Base-by-base conservation (phyloP, 2,888 invertebrate genomes). In the Ornithoptera alexandrae region DNA sequence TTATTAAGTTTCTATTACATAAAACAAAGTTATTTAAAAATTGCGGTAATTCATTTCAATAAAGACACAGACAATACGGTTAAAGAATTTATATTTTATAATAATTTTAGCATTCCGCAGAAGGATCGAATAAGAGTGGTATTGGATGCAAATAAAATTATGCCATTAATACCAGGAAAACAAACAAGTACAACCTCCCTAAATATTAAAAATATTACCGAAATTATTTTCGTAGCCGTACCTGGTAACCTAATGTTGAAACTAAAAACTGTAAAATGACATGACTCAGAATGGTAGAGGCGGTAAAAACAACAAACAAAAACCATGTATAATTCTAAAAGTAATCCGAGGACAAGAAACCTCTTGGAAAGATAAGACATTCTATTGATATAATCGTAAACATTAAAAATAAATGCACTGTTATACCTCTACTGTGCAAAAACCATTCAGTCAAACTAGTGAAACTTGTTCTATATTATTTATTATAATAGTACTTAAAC, bases 301-400 rank as follows among this genome's bases (percentile, higher is more conserved):
- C 22, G 20, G 57, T 10, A 22, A 22, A 7, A 58, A 58, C 4
- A 10, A 39, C 15, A 61, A 69, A 36, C 53, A n/a, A 57, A 57
- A 8, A 8, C 66, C 30, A 8, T 42, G 30, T 17, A 59, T n/a
- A 50, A 12, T 50, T 67, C 46, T 62, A 22, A 62, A 69, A 20
- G 24, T 24, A 62, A 39, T 10, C 39, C n/a, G 22, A 65, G n/a
- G 36, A 59, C 53, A 70, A 58, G 46, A 20, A 62, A 46, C 42
- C 62, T 20, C 22, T 56, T 20, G 57, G 66, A 58, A 30, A 67
- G 63, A 67, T 56, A 70, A 60, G 56, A 67, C 57, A 46, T 50
- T 30, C 22, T 17, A 67, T 46, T 65, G 70, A 71, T 70, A 67
- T 50, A 20, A 65, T 65, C 56, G 61, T 71, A 71, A 71, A 71